Conservation (phyloP, 2,888 invertebrate genomes). For the Brachyptera putata region DNA sequence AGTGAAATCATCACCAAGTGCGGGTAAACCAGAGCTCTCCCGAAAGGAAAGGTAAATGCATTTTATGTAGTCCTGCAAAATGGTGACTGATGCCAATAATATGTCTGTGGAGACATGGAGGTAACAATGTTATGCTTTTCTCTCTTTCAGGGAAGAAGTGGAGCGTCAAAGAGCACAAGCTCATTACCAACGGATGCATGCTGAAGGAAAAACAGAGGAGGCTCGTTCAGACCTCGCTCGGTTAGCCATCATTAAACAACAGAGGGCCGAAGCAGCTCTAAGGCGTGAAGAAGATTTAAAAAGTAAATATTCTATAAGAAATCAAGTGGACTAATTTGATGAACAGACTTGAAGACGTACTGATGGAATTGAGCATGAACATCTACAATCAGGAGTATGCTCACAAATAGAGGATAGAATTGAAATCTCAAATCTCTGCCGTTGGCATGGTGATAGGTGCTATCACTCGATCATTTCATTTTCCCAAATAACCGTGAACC, state of each 20-base stretch:
- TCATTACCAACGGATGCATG: conserved; percentile 88
- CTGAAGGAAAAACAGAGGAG: conserved; percentile 93
- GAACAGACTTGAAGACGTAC: no score
- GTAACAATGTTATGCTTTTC: no score
- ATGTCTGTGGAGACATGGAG: no score
- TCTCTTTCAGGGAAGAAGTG: conserved; percentile 70
- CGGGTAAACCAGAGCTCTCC: conserved; percentile 74
- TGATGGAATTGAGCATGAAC: not conserved
- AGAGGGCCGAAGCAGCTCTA: conserved; percentile 92
- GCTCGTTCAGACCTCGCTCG: conserved; percentile 92
- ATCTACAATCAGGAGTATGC: not conserved
- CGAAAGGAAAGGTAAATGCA: conserved; percentile 58
- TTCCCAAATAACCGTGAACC: no score
- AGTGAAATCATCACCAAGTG: conserved; percentile 39
- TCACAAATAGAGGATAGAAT: no score
- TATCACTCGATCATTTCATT: no score
- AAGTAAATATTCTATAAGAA: conserved; percentile 52
- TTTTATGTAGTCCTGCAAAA: no score
- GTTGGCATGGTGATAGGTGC: no score
- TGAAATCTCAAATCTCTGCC: no score
- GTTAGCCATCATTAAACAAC: conserved; percentile 89
- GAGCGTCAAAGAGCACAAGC: conserved; percentile 86
- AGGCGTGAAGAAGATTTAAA: conserved; percentile 81
- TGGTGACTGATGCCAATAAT: no score
- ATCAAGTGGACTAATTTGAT: no score